Evolutionary conservation across 2,888 invertebrate genomes (phyloP), one percentile per base, ranked within the genome.

Genomic region (Tridacna crocea): DNA sequence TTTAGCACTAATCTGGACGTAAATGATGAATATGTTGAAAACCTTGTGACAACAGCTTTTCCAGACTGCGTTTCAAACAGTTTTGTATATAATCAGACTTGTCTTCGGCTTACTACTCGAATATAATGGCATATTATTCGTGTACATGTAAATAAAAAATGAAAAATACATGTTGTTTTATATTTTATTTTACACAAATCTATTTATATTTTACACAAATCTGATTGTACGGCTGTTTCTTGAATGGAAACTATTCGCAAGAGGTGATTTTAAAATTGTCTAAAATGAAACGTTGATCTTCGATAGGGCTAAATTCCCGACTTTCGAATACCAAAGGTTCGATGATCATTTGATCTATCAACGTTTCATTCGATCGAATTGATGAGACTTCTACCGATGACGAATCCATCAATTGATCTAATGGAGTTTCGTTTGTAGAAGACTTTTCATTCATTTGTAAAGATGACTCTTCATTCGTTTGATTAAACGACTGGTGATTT

Each of bases 31-130:
- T 77, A 51, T 58, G 74, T 81, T 17, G 26, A 17, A 26, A 17
- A 72, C 27, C 46, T n/a, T 55, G 63, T 76, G 47, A 12, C n/a
- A 4, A 10, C 66, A 0, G 66, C 66, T n/a, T 66, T 66, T 63
- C 36, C 72, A n/a, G 48, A 72, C 36, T 80, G 75, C 60, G 12
- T 63, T 48, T 72, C 72, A 72, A 63, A 79, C 75, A 48, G 70
- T 13, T 46, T 26, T n/a, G 19, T 24, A 46, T 36, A 75, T 79
- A 70, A 61, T 72, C 79, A 79, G 66, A 66, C 15, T n/a, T 66
- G 66, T 66, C n/a, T 66, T 46, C 27, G 46, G 19, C 46, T 66
- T 66, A 27, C 65, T 27, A 17, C 26, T 26, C 17, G 26, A 26
- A 26, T 26, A 22, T 65, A 26, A 65, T 27, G 17, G 27, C 17